These are phyloP conservation scores for Penaeus japonicus DNA, from an alignment of 1,140 invertebrate species.

Conservation along the genomic window DNA sequence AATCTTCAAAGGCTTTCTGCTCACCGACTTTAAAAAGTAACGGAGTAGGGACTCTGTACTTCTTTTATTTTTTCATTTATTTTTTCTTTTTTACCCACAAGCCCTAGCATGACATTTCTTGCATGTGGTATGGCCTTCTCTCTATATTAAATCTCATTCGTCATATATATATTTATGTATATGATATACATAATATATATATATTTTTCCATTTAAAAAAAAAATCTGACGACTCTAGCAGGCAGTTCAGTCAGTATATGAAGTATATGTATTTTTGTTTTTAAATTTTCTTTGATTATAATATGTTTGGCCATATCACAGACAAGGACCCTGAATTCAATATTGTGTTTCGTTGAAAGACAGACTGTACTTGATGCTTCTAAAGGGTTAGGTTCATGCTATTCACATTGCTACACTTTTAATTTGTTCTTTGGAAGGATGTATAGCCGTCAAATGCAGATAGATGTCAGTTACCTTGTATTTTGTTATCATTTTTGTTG, in stretches of 20 bases:
- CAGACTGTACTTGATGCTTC: not conserved
- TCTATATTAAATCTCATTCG: not conserved
- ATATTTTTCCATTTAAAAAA: too few relatives aligned
- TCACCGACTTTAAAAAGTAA: not conserved
- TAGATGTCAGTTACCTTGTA: too few relatives aligned
- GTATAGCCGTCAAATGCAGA: too few relatives aligned
- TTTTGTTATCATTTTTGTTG: too few relatives aligned
- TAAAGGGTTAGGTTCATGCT: too few relatives aligned
- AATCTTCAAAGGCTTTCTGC: not conserved
- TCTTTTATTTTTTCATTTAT: not conserved
- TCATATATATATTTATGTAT: not conserved
- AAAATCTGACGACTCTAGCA: too few relatives aligned
- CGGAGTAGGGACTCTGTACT: not conserved
- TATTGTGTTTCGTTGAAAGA: not conserved
- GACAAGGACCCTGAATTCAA: not conserved
- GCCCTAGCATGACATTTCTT: conserved; percentile 4
- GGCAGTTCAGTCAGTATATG: too few relatives aligned
- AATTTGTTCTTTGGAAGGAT: too few relatives aligned
- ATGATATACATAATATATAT: too few relatives aligned
- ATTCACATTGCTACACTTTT: too few relatives aligned
- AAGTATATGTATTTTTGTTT: too few relatives aligned
- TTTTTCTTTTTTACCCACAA: conserved; percentile 17
- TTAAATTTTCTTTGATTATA: too few relatives aligned
- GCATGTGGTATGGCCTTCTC: conserved; percentile 3
- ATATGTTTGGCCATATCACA: not conserved